Conservation (phyloP, 2,797 vertebrate genomes). For the Salmo trutta region DNA sequence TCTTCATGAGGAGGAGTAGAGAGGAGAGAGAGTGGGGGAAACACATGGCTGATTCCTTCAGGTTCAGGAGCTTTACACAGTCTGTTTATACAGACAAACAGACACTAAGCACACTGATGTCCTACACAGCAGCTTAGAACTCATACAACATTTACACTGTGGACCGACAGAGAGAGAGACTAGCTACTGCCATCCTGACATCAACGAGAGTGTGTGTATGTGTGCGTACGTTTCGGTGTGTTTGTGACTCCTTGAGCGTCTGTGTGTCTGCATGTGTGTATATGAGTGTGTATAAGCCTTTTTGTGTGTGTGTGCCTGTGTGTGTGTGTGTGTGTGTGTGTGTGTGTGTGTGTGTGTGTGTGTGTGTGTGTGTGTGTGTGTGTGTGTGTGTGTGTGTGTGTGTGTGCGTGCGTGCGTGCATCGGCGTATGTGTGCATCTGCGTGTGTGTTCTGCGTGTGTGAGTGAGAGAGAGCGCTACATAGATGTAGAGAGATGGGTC, state of each 20-base stretch:
- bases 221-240: constrained; percentile 34
- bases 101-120: constrained; percentile 64
- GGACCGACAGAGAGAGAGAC: constrained; percentile 72
- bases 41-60: constrained; percentile 73
- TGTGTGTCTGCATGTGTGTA: neutral
- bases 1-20: constrained; percentile 8
- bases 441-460: too few relatives aligned
- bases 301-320: too few relatives aligned
- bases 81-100: constrained; percentile 66
- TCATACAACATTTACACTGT: constrained; percentile 89
- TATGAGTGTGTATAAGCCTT: too few relatives aligned
- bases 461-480: constrained; percentile 35
- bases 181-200: constrained; percentile 38
- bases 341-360: constrained; percentile 16
- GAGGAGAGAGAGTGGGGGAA: constrained; percentile 19
- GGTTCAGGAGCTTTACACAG: constrained; percentile 86
- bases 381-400: too few relatives aligned
- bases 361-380: neutral
- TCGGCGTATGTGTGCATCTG: too few relatives aligned
- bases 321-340: too few relatives aligned
- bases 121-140: constrained; percentile 77
- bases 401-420: too few relatives aligned
- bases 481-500: constrained; percentile 21
- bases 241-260: constrained; percentile 6
- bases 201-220: constrained; percentile 20